Percentiles rank a stretch among this genome's conserved stretches.
These are phyloP conservation scores for Noctua pronuba DNA, from an alignment of 2,888 invertebrate genomes.

Conservation along the genomic window DNA sequence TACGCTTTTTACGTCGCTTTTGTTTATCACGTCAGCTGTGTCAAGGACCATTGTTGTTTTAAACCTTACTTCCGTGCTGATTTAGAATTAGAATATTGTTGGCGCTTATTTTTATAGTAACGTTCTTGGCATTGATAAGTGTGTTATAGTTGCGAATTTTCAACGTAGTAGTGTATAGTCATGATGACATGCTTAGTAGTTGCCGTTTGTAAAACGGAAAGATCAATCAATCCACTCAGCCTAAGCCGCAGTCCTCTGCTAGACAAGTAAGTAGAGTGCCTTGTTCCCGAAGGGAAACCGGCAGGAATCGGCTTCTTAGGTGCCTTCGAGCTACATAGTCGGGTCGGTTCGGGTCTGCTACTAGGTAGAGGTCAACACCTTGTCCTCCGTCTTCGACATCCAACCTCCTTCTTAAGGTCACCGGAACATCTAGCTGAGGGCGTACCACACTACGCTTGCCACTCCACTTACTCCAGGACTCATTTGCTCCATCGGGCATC, in stretches of 20 bases:
- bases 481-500: background rate
- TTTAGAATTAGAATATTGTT: conserved; percentile 12
- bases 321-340: too few relatives aligned
- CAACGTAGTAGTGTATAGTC: too few relatives aligned
- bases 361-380: too few relatives aligned
- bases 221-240: background rate
- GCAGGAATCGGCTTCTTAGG: too few relatives aligned
- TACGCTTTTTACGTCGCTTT: conserved; percentile 38
- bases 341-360: too few relatives aligned
- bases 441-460: background rate
- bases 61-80: conserved; percentile 43
- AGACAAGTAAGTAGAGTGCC: background rate
- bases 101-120: background rate
- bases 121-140: background rate
- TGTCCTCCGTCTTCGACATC: background rate
- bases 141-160: background rate
- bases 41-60: conserved; percentile 54
- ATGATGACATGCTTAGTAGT: too few relatives aligned
- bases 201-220: background rate
- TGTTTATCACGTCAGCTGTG: conserved; percentile 36
- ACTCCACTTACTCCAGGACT: background rate
- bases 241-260: background rate
- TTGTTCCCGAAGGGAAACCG: background rate
- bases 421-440: background rate
- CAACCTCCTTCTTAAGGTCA: background rate